Conservation (phyloP, 2,797 vertebrate genomes). For the Sebastes trivittatus region DNA sequence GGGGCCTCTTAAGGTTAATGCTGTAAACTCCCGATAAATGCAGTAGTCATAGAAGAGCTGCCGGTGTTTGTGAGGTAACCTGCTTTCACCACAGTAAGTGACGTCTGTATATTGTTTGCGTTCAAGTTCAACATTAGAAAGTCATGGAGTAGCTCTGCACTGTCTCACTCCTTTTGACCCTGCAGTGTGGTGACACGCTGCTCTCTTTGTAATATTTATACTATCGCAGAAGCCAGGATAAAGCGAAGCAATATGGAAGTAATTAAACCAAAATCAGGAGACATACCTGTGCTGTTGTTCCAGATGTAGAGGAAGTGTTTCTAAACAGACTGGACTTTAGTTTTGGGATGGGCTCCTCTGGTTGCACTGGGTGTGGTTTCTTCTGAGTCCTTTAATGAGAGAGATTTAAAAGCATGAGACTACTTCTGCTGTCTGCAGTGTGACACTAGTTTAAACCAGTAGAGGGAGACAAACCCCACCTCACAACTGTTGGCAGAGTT, state of each 20-base stretch:
- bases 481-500: slow-evolving; percentile 22
- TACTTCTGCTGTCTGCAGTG: slow-evolving; percentile 23
- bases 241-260: slow-evolving; percentile 34
- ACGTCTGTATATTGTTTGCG: slow-evolving; percentile 3
- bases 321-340: slow-evolving; percentile 1
- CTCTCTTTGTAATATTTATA: not conserved
- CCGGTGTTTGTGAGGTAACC: slow-evolving; percentile 12
- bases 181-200: not conserved
- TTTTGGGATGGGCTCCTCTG: not conserved
- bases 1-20: not conserved
- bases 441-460: slow-evolving; percentile 43
- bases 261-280: slow-evolving; percentile 21
- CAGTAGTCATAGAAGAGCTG: not conserved
- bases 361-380: not conserved
- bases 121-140: not conserved
- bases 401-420: slow-evolving; percentile 40
- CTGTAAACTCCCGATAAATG: not conserved
- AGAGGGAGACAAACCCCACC: slow-evolving; percentile 65
- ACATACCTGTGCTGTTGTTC: not conserved
- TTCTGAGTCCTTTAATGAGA: not conserved
- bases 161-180: not conserved
- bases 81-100: not conserved
- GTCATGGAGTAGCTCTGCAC: not conserved
- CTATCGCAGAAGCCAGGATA: not conserved
- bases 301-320: slow-evolving; percentile 10